Base-by-base conservation (phyloP, 2,113 vertebrate genomes). In the Xenus cinereus region DNA sequence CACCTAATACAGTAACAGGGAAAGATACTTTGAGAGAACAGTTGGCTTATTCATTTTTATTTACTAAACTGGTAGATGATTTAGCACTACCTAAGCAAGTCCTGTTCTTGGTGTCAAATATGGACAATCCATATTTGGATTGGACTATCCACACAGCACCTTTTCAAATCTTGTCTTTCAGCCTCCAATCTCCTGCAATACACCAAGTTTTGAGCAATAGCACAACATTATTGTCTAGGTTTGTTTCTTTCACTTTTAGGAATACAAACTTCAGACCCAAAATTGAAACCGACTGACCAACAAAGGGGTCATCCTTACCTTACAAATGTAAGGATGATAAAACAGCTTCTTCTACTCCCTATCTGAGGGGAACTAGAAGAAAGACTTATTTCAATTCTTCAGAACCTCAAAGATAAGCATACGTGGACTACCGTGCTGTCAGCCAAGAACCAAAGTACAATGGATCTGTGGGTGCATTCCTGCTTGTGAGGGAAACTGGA, bases 261-360 rank as follows among this genome's bases (percentile, higher is more conserved):
- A 95, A 66, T 73, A 73, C 95, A 93, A 37, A 16, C 64, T 78
- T 75, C 83, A 14, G 96, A 95, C 53, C 39, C 95, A 48, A 83
- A 97, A 95, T 84, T 69, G 51, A 98, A 98, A 95, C 79, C 84
- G 82, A 87, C 45, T 92, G 96, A 93, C 69, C 97, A 97, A 76
- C 92, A 71, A 59, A 96, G 87, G 75, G 87, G 94, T 87, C 96
- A 28, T 53, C 51, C 15, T 28, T 28, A 28, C 51, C 51, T 28
- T 28, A 17, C 27, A 53, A 90, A 89, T 95, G 69, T 60, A 94
- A 92, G 92, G 95, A 94, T 81, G 60, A 94, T 41, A 92, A 96
- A 74, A 96, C 92, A n/a, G 62, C 94, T 66, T 43, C 97, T 66
- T 95, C 67, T 69, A 12, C 80, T 76, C 95, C 75, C 14, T 79